A percentile compares a stretch with the other conserved stretches of the same genome.
These are phyloP conservation scores for Mormyrops attenuatus DNA, from an alignment of 2,797 vertebrate genomes.

Conservation along the genomic window DNA sequence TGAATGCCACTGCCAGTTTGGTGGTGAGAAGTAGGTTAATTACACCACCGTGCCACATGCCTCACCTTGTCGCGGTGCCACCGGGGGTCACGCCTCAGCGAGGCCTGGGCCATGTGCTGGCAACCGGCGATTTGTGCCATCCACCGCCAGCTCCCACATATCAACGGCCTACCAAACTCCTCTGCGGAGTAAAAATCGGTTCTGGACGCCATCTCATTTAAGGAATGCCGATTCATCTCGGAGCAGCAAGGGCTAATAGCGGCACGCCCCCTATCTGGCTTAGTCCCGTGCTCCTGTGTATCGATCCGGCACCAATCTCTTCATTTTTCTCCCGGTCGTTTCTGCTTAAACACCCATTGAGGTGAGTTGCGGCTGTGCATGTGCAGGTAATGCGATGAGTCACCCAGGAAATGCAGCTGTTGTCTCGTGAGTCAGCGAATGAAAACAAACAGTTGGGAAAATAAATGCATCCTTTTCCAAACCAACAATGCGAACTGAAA, in stretches of 20 bases:
- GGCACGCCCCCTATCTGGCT: slow-evolving; percentile 44
- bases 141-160: neutral
- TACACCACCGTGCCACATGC: slow-evolving; percentile 38
- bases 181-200: slow-evolving; percentile 29
- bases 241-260: slow-evolving; percentile 36
- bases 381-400: slow-evolving; percentile 60
- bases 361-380: slow-evolving; percentile 52
- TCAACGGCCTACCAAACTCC: slow-evolving; percentile 1
- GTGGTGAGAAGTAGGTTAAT: slow-evolving; percentile 45
- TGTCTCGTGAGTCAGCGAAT: slow-evolving; percentile 33
- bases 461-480: slow-evolving; percentile 34
- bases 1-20: slow-evolving; percentile 46
- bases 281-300: slow-evolving; percentile 55
- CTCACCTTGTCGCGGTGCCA: neutral
- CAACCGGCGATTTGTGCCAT: neutral
- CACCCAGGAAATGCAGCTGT: slow-evolving; percentile 31
- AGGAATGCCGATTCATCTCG: slow-evolving; percentile 43
- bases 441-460: slow-evolving; percentile 43
- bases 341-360: slow-evolving; percentile 64
- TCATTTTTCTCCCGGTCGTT: slow-evolving; percentile 55
- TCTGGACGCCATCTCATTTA: slow-evolving; percentile 35
- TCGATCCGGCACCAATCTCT: slow-evolving; percentile 57
- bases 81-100: neutral
- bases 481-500: slow-evolving; percentile 35
- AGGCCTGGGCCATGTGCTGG: neutral